Base-by-base conservation (phyloP, 2,113 vertebrate genomes). In the Ciconia boyciana region DNA sequence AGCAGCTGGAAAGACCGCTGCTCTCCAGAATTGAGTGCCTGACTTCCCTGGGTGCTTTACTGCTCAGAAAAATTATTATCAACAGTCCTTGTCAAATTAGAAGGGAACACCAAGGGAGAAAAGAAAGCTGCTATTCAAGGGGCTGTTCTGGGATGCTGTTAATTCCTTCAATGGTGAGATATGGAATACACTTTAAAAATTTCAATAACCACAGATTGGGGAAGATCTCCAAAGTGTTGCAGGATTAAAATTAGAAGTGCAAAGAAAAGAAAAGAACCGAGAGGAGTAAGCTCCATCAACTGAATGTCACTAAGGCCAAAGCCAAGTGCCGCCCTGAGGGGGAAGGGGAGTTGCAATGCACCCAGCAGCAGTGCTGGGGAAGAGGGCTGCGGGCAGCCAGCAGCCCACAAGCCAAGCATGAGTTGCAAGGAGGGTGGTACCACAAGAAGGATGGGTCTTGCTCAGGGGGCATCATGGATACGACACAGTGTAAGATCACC, bases 31-130 rank as follows among this genome's bases (percentile, higher is more conserved):
- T 10, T 6, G 8, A 91, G 58, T 26, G 36, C 14, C 36, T 80
- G 49, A 79, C 52, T 96, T 96, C 43, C 36, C 32, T 1, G 3
- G 19, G 41, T 89, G 62, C 76, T 93, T 74, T 79, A 54, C 29
- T 68, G 34, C 70, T 94, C 49, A 36, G 46, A 90, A 94, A 93
- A 96, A 70, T 32, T 60, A 62, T 68, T 82, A 84, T 57, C 76
- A 93, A 65, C 44, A 71, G 24, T 61, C n/a, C 28, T 72, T 76
- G 58, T 74, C 86, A 94, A 70, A 89, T 89, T 43, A 91, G 51
- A 89, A 81, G 13, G 58, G 74, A 96, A 81, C 43, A 81, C 22
- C 55, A 71, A 89, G 76, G n/a, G 19, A 82, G 72, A 74, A 94
- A 71, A 87, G 21, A 78, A 39, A 77, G 31, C 29, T 58, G 5